phyloP scores from a whole-genome alignment of 2,797 vertebrate species.

The Oceanodroma leucorhoa region DNA sequence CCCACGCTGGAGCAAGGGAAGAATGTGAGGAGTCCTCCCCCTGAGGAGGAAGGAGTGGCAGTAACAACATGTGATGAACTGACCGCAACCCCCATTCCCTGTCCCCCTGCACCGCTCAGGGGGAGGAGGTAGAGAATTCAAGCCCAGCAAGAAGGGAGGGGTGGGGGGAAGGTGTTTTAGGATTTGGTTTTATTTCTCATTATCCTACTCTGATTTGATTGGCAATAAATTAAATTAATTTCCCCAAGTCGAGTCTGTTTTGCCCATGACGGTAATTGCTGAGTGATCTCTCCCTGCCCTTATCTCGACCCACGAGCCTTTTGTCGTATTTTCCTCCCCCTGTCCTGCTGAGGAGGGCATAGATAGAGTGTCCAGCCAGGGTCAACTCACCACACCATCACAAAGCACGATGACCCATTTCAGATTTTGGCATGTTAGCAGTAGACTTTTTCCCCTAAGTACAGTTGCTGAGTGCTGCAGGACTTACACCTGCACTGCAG shows the following conservation, averaged over 20 bases:
- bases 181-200: neutral
- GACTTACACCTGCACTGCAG: neutral
- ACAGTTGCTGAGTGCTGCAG: neutral
- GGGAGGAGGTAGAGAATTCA: neutral
- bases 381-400: neutral
- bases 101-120: rapidly evolving
- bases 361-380: neutral
- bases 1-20: neutral
- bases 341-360: neutral
- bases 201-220: neutral
- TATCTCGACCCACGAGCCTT: neutral
- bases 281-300: neutral
- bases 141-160: neutral
- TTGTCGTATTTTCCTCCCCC: neutral
- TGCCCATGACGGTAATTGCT: neutral
- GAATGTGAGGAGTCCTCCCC: neutral
- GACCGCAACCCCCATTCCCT: neutral
- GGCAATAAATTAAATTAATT: neutral
- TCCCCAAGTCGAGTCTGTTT: neutral
- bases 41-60: neutral
- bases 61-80: neutral
- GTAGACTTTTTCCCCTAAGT: neutral
- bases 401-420: neutral
- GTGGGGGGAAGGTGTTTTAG: neutral
- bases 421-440: neutral